Percentiles rank a stretch among this genome's conserved stretches.
phyloP scores from a whole-genome alignment of 2,113 vertebrate genomes.

The Emydura subglobosa region DNA sequence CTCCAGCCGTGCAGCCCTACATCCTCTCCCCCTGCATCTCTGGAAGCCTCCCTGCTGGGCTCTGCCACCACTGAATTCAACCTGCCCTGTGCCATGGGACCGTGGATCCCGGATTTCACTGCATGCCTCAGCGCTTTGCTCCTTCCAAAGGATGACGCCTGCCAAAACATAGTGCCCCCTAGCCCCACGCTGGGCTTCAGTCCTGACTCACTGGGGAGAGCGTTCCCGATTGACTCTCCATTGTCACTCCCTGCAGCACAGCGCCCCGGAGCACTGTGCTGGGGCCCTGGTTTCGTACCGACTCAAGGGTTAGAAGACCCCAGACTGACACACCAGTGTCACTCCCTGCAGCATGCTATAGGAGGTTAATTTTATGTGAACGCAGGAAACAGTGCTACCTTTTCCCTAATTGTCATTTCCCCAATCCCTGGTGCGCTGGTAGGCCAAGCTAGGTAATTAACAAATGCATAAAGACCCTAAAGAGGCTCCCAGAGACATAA shows the following conservation, averaged over 20 bases:
- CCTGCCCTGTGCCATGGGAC: no score
- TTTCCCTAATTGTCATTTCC: not conserved
- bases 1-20: not conserved
- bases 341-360: not conserved
- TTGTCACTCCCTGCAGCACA: not conserved
- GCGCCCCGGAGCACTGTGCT: not conserved
- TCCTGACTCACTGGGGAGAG: not conserved
- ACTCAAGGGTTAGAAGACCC: not conserved
- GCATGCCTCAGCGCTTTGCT: not conserved
- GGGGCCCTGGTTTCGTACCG: not conserved
- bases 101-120: not conserved
- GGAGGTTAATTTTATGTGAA: not conserved
- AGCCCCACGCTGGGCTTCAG: not conserved
- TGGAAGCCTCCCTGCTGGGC: no score
- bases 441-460: not conserved
- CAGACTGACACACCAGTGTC: not conserved
- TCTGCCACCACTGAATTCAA: no score
- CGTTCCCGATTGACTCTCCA: not conserved
- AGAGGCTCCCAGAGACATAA: conserved; percentile 13
- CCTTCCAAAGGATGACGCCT: not conserved
- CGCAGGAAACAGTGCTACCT: not conserved
- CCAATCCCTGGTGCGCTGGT: not conserved
- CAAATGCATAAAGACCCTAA: not conserved
- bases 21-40: not conserved
- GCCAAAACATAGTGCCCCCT: not conserved